Base-by-base conservation (phyloP, 2,888 invertebrate genomes). In the Synanthedon vespiformis region DNA sequence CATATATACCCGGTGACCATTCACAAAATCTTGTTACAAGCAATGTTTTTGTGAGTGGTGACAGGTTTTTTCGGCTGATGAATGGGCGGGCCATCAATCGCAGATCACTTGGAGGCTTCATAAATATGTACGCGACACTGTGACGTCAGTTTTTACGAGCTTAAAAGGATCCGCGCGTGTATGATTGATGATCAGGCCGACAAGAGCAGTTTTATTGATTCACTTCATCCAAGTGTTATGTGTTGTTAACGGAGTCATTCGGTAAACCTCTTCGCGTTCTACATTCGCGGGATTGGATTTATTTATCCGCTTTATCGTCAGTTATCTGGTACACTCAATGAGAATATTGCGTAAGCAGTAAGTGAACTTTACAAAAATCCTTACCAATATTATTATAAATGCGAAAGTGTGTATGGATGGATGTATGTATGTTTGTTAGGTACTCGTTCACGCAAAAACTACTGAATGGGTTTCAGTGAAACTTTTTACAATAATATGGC, bases 41-140 rank as follows among this genome's bases (percentile, higher is more conserved):
- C 60, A 61, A 63, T 16, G 63, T 72, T 77, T 72, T 70, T 73
- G 64, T 66, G 56, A 59, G 57, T 60, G 58, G 55, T 55, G 68
- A 65, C 69, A 70, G 68, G 68, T 67, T 62, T 55, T 55, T 59
- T 56, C 52, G 64, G 61, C 71, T 78, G 82, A 84, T 80, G 79
- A 80, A 84, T 83, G 79, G 71, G 63, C 62, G 58, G 65, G 61
- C 77, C 74, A 78, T 84, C 82, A 76, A 75, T 74, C 68, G 74
- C 83, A 80, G 79, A 77, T 77, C 79, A 77, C 77, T 81, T 68
- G 75, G 68, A 67, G 69, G 70, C 75, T 80, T 84, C 81, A 84
- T 84, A 85, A 86, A 85, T 84, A 85, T 85, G 83, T 84, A 83
- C 79, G 75, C 66, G 72, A 70, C 69, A 70, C 68, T 74, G 71